Evolutionary conservation across 2,113 vertebrate genomes (phyloP).

Genomic region (Seriola quinqueradiata): DNA sequence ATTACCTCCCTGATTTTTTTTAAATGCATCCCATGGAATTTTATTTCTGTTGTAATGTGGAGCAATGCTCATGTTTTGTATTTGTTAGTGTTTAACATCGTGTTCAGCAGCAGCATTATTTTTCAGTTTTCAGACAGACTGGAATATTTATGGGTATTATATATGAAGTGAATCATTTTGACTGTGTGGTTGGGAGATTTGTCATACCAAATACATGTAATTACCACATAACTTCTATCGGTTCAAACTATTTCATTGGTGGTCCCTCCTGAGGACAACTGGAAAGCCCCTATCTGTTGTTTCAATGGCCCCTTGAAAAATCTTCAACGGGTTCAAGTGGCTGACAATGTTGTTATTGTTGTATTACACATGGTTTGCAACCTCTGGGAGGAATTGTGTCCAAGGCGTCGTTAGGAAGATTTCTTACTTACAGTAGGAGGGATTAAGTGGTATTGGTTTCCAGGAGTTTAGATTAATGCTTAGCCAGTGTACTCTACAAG

Average conservation of each 20-base stretch:
- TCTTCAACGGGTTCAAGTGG: conserved; percentile 29
- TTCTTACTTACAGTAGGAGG: conserved; percentile 48
- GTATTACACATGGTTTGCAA: conserved; percentile 37
- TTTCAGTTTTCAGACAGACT: no score
- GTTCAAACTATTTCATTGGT: not conserved
- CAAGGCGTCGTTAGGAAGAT: conserved; percentile 31
- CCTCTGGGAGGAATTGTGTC: conserved; percentile 35
- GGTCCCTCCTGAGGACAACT: not conserved
- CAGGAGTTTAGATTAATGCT: conserved; percentile 57
- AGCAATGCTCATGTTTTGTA: not conserved
- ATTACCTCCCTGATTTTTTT: not conserved
- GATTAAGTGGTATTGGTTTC: conserved; percentile 59
- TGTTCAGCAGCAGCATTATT: not conserved
- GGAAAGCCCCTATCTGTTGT: not conserved
- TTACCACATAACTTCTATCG: not conserved
- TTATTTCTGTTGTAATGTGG: not conserved
- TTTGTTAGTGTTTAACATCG: not conserved
- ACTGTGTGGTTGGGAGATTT: not conserved
- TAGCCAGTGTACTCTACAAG: conserved; percentile 33
- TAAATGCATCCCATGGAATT: not conserved
- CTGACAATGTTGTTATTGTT: conserved; percentile 48
- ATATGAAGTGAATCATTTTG: not conserved
- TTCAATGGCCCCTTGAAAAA: not conserved
- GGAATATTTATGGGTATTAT: not conserved
- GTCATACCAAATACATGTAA: not conserved